A percentile compares a stretch with the other conserved stretches of the same genome.
phyloP scores from a whole-genome alignment of 2,888 invertebrate genomes.

The Apotomis capreana region DNA sequence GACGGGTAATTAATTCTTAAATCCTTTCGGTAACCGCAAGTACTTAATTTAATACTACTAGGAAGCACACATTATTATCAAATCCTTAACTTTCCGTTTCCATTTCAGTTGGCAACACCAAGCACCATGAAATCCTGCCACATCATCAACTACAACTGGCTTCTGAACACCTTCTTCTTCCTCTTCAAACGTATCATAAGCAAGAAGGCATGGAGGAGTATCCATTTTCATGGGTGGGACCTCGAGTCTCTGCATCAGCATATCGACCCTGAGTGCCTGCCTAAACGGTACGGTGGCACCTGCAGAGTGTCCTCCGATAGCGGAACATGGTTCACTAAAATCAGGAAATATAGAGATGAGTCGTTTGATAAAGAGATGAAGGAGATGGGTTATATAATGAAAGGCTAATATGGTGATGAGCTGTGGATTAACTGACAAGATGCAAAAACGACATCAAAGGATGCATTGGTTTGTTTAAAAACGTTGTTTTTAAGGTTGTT shows the following conservation, averaged over 20 bases:
- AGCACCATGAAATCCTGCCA: constrained; percentile 87
- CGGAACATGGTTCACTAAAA: constrained; percentile 84
- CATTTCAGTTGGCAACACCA: constrained; percentile 85
- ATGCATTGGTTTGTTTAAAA: no score
- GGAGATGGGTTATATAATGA: constrained; percentile 84
- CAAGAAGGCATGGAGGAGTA: constrained; percentile 81
- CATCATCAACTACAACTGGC: constrained; percentile 91
- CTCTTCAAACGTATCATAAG: constrained; percentile 90
- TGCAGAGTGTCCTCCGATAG: constrained; percentile 82
- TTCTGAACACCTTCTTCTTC: constrained; percentile 89
- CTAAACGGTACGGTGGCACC: constrained; percentile 70
- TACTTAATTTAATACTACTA: no score
- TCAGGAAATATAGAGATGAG: constrained; percentile 74
- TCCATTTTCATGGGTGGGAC: constrained; percentile 73
- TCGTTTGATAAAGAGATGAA: constrained; percentile 85
- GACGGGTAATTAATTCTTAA: no score
- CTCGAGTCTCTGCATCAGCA: constrained; percentile 70
- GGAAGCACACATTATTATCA: not conserved
- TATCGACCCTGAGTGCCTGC: constrained; percentile 62
- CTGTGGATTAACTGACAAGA: no score
- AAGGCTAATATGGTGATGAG: constrained; percentile 55
- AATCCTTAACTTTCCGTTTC: not conserved
- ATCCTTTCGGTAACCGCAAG: no score
- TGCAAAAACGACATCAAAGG: no score
- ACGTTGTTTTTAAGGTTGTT: no score